Evolutionary conservation across 1,140 invertebrate genomes (phyloP), one percentile per base, ranked within the genome.

Genomic region (Lineus longissimus): DNA sequence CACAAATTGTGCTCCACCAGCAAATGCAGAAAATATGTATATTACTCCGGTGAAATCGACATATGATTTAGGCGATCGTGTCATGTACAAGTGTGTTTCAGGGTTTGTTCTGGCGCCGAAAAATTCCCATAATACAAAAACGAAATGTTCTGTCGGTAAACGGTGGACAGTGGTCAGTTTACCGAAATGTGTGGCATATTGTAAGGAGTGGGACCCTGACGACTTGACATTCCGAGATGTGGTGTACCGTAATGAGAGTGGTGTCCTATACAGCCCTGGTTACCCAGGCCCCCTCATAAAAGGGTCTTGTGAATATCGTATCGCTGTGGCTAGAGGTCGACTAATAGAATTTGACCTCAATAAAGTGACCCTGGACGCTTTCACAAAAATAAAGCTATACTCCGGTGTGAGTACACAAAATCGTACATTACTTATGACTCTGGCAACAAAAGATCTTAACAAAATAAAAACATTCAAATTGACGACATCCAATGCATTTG

Each of bases 71-170:
- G 47, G 47, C 9, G n/a, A 51, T 51, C 6, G 4, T 4, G 25
- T 51, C 4, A 27, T 4, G 25, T 51, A 51, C n/a, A 51, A 27
- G 47, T 51, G 47, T 27, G n/a, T 17, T 66, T 66, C 1, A 22
- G 47, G 47, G n/a, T 51, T 51, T 51, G n/a, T 22, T 4, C 47
- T 51, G n/a, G n/a, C n/a, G n/a, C 47, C n/a, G 47, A 19, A 19
- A 51, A 51, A 51, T 27, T 36, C 33, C 6, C 33, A 36, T 15
- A 36, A 36, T 15, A 36, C 33, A 15, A 36, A 15, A 15, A 36
- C 33, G 15, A 36, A 15, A 36, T 36, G 33, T 36, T 36, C 33
- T 7, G 33, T 36, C 15, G 33, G 33, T 36, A 36, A 36, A 36
- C 33, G 33, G 15, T 36, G 33, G 33, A 36, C 33, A 7, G 33